phyloP scores from a whole-genome alignment of 2,113 vertebrate genomes.

The Rhadina sibilatrix region DNA sequence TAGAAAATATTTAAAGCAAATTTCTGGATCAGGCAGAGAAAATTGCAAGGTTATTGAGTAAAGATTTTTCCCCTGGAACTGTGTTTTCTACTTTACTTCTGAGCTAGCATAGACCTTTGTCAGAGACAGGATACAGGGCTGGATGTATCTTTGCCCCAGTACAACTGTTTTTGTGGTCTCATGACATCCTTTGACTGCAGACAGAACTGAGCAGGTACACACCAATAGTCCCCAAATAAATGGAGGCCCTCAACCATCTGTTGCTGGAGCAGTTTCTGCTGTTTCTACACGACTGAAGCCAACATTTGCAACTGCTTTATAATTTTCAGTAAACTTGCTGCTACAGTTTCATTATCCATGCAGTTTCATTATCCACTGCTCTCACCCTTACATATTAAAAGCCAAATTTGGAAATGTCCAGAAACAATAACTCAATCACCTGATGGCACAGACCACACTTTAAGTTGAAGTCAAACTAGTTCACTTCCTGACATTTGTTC shows the following conservation, averaged over 20 bases:
- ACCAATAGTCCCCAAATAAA: background rate
- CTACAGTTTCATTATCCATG: background rate
- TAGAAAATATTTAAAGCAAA: background rate
- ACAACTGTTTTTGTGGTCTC: background rate
- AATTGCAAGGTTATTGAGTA: background rate
- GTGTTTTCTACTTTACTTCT: background rate
- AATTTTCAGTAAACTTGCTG: background rate
- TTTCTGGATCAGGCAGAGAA: background rate
- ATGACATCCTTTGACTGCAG: background rate
- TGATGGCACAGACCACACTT: rapidly evolving
- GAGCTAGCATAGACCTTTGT: background rate
- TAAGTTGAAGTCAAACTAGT: background rate
- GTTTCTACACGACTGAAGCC: constrained; percentile 10
- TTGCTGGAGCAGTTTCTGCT: background rate
- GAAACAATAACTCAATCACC: background rate
- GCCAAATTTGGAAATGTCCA: background rate
- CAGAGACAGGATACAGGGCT: background rate
- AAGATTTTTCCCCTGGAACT: background rate
- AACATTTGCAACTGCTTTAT: constrained; percentile 30
- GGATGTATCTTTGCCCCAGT: background rate
- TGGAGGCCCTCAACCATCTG: background rate
- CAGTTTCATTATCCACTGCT: background rate
- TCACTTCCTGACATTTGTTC: background rate
- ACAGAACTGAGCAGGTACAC: background rate
- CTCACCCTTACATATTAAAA: background rate